These are phyloP conservation scores for Drosophila pseudoobscura DNA, from an alignment of 1,140 invertebrate genomes.

Conservation along the genomic window DNA sequence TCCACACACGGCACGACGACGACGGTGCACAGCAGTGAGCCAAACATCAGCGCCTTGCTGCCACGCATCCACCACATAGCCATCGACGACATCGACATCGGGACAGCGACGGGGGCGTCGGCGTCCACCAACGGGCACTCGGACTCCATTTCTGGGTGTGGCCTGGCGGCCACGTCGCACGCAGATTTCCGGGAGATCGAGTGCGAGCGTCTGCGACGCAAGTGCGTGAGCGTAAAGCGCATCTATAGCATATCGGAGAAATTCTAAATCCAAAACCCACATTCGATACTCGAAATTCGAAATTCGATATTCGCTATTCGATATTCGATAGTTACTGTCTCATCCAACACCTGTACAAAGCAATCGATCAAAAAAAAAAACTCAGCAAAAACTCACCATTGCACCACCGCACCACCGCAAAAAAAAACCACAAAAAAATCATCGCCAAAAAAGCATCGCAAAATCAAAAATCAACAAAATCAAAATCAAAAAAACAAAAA, in stretches of 20 bases:
- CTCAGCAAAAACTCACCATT: slow-evolving; percentile 2
- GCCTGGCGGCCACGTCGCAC: slow-evolving; percentile 62
- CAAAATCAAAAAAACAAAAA: slow-evolving; percentile 38
- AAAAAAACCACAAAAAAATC: slow-evolving; percentile 39
- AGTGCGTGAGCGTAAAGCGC: slow-evolving; percentile 82
- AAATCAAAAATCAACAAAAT: slow-evolving; percentile 32
- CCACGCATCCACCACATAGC: slow-evolving; percentile 71
- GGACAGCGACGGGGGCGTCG: slow-evolving; percentile 39
- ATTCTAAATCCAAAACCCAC: slow-evolving; percentile 65
- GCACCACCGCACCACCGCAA: slow-evolving; percentile 15
- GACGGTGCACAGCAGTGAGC: slow-evolving; percentile 49
- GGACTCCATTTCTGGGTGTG: slow-evolving; percentile 16
- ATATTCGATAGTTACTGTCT: too few relatives aligned
- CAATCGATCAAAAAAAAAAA: too few relatives aligned
- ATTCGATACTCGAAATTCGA: slow-evolving; percentile 15
- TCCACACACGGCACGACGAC: background rate
- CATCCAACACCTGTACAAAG: too few relatives aligned
- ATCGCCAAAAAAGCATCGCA: slow-evolving; percentile 41
- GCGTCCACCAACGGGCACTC: slow-evolving; percentile 24
- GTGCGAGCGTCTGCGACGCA: slow-evolving; percentile 79
- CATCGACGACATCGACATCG: slow-evolving; percentile 70
- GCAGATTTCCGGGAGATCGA: slow-evolving; percentile 81
- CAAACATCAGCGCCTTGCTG: slow-evolving; percentile 61
- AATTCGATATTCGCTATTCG: slow-evolving; percentile 3
- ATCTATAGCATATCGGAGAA: slow-evolving; percentile 83